Evolutionary conservation across 2,888 invertebrate genomes (phyloP), one percentile per base, ranked within the genome.

Genomic region (Metallyticus violacea): DNA sequence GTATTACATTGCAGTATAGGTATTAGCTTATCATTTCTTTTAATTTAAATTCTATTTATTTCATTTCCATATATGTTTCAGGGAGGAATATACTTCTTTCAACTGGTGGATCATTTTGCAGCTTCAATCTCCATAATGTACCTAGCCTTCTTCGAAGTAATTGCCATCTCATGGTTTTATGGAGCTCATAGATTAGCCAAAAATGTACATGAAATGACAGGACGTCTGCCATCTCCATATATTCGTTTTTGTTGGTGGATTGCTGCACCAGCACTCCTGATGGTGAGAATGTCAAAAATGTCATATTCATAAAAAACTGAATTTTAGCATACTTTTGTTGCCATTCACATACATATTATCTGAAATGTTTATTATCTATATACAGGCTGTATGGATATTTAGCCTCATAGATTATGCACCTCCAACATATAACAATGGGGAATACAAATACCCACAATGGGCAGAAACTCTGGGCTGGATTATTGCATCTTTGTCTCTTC

Each of bases 101-200:
- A 97, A 93, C 91, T 98, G 89, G 96, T 98, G 94, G 98, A 98
- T 91, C 97, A 97, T 91, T 98, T 97, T 91, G 97, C 98, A n/a
- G 97, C 97, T 26, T 97, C 97, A 80, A 95, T 98, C 89, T 97
- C 98, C 86, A 96, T 98, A 85, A 96, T 98, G 93, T 98, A 97
- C 91, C 93, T 98, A 89, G 98, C 98, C 76, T 98, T 98, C 92
- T 98, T 98, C 90, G 98, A 98, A 93, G 96, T 97, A 84, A 96
- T 98, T 85, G 98, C 96, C 7, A 95, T 98, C 88, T 95, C 97
- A 6, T 98, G 98, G 98, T 96, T 97, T 91, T 98, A 98, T 91
- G 98, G 98, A 77, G 96, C 96, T 0, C 94, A 94, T 86, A 93
- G 96, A 89, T 92, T 98, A 87, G 95, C 97, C 7, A 94, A 94